These are phyloP conservation scores for Typhlomys cinereus DNA, from an alignment of 2,113 vertebrate genomes.

Conservation along the genomic window DNA sequence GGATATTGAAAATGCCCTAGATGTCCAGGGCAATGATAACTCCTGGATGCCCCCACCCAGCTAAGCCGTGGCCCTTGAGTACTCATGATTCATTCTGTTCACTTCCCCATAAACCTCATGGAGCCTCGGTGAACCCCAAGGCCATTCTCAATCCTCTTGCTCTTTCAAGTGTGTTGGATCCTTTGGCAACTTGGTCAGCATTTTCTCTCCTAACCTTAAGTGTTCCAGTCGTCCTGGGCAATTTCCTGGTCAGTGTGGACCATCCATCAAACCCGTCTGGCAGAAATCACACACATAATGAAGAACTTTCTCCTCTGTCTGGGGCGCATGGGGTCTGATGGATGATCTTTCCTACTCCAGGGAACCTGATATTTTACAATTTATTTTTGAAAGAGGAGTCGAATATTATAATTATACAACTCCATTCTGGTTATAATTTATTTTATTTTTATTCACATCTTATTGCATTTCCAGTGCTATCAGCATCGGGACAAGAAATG, in stretches of 20 bases:
- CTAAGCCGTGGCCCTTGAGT: background rate
- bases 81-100: background rate
- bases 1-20: background rate
- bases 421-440: constrained; percentile 11
- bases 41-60: background rate
- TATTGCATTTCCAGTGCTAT: background rate
- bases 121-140: no score
- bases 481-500: background rate
- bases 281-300: constrained; percentile 35
- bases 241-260: background rate
- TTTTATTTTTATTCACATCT: constrained; percentile 18
- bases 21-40: background rate
- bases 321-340: background rate
- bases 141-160: background rate
- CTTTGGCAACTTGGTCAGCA: background rate
- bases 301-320: background rate
- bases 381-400: background rate
- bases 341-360: background rate
- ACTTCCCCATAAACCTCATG: background rate
- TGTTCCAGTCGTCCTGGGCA: background rate
- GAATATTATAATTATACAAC: background rate
- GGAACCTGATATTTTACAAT: background rate
- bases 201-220: background rate
- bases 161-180: background rate
- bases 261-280: background rate